A percentile compares a stretch with the other conserved stretches of the same genome.
Evolutionary conservation across 1,140 invertebrate genomes (phyloP).

Genomic region (Schlechtendalia chinensis): DNA sequence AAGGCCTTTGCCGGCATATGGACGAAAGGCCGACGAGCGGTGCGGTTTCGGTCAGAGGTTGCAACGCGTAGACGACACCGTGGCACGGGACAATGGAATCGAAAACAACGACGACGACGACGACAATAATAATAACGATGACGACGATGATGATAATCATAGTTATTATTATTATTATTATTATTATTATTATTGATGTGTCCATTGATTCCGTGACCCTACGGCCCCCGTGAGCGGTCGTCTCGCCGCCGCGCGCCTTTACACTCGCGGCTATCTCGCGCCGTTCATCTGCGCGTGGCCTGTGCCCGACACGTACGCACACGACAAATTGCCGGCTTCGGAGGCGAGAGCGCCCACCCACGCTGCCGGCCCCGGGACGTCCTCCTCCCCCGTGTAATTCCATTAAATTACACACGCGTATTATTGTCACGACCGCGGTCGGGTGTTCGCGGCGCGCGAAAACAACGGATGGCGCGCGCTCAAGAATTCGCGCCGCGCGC

Average conservation of each 20-base stretch:
- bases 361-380: background rate
- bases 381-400: no score
- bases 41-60: no score
- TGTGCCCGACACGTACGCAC: background rate
- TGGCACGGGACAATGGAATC: no score
- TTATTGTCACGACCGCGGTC: background rate
- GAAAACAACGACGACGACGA: no score
- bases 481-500: slow-evolving; percentile 20
- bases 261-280: background rate
- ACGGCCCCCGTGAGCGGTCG: background rate
- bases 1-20: no score
- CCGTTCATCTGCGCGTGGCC: background rate
- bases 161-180: slow-evolving; percentile 3
- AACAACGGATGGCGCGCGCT: slow-evolving; percentile 14
- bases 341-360: slow-evolving; percentile 17
- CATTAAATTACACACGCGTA: background rate
- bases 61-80: no score
- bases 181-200: slow-evolving; percentile 21
- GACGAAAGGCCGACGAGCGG: no score
- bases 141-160: no score
- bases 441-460: background rate
- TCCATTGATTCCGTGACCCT: slow-evolving; percentile 31
- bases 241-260: background rate
- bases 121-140: no score
- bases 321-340: slow-evolving; percentile 17